Conservation (phyloP, 1,140 invertebrate species). For the Zaprionus kolodkinae region DNA sequence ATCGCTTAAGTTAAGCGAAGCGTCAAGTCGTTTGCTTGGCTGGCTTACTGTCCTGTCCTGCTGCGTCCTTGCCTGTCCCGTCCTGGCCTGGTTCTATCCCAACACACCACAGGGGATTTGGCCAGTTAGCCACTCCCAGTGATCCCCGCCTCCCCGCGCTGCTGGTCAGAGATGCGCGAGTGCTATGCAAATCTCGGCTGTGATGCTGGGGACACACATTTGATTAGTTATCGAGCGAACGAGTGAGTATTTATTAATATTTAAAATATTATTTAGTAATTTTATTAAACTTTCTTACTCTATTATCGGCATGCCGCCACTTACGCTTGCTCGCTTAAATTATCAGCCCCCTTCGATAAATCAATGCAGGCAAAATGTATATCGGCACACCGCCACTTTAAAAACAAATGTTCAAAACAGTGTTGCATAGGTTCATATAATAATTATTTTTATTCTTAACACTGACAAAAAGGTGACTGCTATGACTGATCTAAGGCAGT, state of each 20-base stretch:
- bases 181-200: conserved; percentile 27
- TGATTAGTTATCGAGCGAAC: neutral
- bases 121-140: conserved; percentile 78
- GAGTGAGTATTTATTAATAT: too few species aligned
- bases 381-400: neutral
- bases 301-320: neutral
- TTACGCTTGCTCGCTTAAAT: neutral
- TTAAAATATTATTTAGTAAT: too few species aligned
- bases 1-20: conserved; percentile 82
- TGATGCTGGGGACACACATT: neutral
- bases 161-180: conserved; percentile 62
- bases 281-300: too few species aligned
- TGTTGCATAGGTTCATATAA: too few species aligned
- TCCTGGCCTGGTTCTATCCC: conserved; percentile 17
- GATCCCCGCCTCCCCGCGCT: conserved; percentile 30
- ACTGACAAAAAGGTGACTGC: too few species aligned
- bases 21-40: conserved; percentile 78
- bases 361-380: too few species aligned
- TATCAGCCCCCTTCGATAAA: neutral
- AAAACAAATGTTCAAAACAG: too few species aligned
- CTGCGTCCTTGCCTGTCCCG: neutral
- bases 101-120: conserved; percentile 73
- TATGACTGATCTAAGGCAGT: too few species aligned
- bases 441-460: too few species aligned
- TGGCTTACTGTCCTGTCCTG: conserved; percentile 32